Percentiles rank a stretch among this genome's conserved stretches.
Conservation (phyloP, 1,140 invertebrate genomes). For the Chrysopa pallens region DNA sequence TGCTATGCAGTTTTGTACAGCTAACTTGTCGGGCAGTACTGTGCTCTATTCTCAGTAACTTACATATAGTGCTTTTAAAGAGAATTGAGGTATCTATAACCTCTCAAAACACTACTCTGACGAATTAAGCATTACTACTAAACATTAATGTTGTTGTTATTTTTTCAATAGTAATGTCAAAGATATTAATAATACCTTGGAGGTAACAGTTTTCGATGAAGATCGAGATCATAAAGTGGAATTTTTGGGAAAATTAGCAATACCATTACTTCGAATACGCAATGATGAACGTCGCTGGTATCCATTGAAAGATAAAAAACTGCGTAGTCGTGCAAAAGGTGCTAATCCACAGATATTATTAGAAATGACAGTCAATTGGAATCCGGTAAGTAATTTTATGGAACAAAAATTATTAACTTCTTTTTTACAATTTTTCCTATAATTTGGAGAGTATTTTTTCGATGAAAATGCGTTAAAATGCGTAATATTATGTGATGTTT, state of each 20-base stretch:
- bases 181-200: conserved; percentile 89
- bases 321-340: conserved; percentile 75
- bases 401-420: too few species aligned
- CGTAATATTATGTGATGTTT: too few species aligned
- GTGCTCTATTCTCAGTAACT: too few species aligned
- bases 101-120: too few species aligned
- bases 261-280: conserved; percentile 73
- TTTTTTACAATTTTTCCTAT: too few species aligned
- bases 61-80: too few species aligned
- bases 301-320: conserved; percentile 90
- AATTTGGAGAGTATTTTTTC: too few species aligned
- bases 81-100: too few species aligned
- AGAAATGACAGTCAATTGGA: conserved; percentile 86
- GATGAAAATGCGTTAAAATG: too few species aligned
- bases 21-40: too few species aligned
- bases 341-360: conserved; percentile 76
- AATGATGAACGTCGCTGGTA: conserved; percentile 94
- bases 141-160: conserved; percentile 4
- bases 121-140: too few species aligned
- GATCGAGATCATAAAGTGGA: conserved; percentile 96
- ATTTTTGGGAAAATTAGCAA: conserved; percentile 84
- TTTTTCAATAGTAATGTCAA: conserved; percentile 68
- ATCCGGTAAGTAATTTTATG: conserved; percentile 47
- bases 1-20: too few species aligned
- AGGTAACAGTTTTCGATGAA: conserved; percentile 97